Evolutionary conservation across 2,113 vertebrate genomes (phyloP).

Genomic region (Setophaga kirtlandii): DNA sequence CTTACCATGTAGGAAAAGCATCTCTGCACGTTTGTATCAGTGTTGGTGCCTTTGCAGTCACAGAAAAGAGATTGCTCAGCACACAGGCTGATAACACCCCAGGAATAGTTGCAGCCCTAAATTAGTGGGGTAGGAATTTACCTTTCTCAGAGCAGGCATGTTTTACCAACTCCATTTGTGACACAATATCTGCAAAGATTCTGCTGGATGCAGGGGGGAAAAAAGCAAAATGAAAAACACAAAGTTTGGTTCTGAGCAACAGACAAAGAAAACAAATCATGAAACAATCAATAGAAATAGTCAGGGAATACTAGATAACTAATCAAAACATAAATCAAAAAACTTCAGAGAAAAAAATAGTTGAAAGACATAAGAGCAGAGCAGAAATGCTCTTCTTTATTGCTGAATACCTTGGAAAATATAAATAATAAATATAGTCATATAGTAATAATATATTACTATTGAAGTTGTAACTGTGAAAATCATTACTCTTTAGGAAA

Average conservation of each 20-base stretch:
- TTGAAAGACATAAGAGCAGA: not conserved
- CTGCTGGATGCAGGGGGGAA: not conserved
- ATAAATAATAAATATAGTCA: no score
- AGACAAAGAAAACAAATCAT: not conserved
- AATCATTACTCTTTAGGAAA: not conserved
- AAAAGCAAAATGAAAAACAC: not conserved
- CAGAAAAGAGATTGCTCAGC: not conserved
- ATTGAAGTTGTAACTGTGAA: not conserved
- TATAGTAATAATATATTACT: not conserved
- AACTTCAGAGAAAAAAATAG: not conserved
- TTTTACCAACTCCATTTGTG: slow-evolving; percentile 7
- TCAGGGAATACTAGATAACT: not conserved
- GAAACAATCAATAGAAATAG: not conserved
- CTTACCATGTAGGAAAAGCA: not conserved
- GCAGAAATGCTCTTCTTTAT: not conserved
- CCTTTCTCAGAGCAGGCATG: not conserved
- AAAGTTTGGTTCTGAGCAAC: not conserved
- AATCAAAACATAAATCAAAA: not conserved
- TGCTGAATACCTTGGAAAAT: not conserved
- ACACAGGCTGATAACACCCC: not conserved
- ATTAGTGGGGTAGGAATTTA: slow-evolving; percentile 37
- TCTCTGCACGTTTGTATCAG: not conserved
- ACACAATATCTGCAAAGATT: not conserved
- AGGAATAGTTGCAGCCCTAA: slow-evolving; percentile 38
- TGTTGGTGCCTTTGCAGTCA: not conserved